Conservation (phyloP, 2,888 invertebrate species). For the Desoria tigrina region DNA sequence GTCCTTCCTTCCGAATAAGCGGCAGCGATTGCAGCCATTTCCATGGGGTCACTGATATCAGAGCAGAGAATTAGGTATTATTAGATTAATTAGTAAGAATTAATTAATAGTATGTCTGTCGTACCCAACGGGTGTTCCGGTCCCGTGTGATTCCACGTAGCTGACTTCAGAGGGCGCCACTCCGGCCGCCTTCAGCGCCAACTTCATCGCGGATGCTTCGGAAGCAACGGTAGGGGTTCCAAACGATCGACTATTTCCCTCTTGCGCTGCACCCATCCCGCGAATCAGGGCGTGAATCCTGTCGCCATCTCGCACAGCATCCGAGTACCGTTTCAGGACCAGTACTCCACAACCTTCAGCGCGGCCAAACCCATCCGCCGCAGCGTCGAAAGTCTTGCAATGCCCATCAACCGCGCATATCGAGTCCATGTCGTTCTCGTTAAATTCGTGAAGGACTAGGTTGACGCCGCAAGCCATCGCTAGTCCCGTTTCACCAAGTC, state of each 20-base stretch:
- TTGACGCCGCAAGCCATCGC: slow-evolving; percentile 31
- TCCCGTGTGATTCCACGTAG: slow-evolving; percentile 34
- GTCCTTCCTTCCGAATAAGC: slow-evolving; percentile 24
- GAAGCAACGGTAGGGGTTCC: slow-evolving; percentile 33
- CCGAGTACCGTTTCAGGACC: slow-evolving; percentile 29
- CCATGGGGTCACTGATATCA: slow-evolving; percentile 39
- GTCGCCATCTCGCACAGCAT: slow-evolving; percentile 29
- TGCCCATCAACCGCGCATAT: slow-evolving; percentile 25
- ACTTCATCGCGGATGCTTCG: slow-evolving; percentile 33
- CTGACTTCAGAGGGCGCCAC: slow-evolving; percentile 17
- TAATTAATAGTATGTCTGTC: too few relatives aligned
- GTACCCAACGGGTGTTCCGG: slow-evolving; percentile 29
- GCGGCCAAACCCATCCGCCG: slow-evolving; percentile 35
- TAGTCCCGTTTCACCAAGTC: slow-evolving; percentile 11
- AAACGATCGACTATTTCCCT: slow-evolving; percentile 28
- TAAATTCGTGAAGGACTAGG: slow-evolving; percentile 25
- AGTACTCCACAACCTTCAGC: slow-evolving; percentile 34
- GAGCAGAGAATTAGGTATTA: too few relatives aligned
- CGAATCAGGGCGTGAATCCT: slow-evolving; percentile 27
- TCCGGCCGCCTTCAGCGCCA: slow-evolving; percentile 22
- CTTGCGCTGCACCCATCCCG: slow-evolving; percentile 28
- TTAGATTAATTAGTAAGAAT: too few relatives aligned
- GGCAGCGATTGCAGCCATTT: slow-evolving; percentile 34
- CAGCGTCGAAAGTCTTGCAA: slow-evolving; percentile 30
- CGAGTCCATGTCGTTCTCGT: slow-evolving; percentile 18